Conservation (phyloP, 2,888 invertebrate genomes). For the Rhagium mordax region DNA sequence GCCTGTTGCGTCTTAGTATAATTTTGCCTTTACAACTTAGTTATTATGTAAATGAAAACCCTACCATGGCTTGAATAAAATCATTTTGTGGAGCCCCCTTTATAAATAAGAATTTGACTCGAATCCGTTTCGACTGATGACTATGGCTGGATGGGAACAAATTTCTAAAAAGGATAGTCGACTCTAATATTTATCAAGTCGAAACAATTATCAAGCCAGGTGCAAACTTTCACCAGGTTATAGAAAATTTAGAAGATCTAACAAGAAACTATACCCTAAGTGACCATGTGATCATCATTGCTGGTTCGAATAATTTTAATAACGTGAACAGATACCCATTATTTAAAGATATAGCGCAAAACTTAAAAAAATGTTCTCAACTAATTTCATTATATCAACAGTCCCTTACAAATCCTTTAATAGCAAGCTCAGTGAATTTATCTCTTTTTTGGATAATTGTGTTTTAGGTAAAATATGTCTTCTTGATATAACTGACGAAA, state of each 20-base stretch:
- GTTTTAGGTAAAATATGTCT: not conserved
- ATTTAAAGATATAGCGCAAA: not conserved
- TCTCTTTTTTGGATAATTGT: too few relatives aligned
- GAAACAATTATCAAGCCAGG: not conserved
- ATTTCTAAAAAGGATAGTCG: too few relatives aligned
- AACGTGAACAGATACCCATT: not conserved
- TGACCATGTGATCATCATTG: not conserved
- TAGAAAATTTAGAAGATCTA: not conserved
- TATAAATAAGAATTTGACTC: too few relatives aligned
- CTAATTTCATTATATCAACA: not conserved
- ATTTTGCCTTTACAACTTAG: too few relatives aligned
- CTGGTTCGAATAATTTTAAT: not conserved
- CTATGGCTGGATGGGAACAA: too few relatives aligned
- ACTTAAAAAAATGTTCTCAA: not conserved
- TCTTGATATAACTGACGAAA: too few relatives aligned
- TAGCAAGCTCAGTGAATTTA: too few relatives aligned
- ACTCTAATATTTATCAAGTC: not conserved
- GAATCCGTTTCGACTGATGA: too few relatives aligned
- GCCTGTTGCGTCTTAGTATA: too few relatives aligned
- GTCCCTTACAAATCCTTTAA: not conserved
- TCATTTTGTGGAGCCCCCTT: too few relatives aligned
- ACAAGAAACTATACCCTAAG: not conserved
- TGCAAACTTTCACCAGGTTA: not conserved
- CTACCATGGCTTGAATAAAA: too few relatives aligned
- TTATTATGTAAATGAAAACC: too few relatives aligned